phyloP scores from a whole-genome alignment of 2,888 invertebrate genomes.

The Exephanes ischioxanthus region DNA sequence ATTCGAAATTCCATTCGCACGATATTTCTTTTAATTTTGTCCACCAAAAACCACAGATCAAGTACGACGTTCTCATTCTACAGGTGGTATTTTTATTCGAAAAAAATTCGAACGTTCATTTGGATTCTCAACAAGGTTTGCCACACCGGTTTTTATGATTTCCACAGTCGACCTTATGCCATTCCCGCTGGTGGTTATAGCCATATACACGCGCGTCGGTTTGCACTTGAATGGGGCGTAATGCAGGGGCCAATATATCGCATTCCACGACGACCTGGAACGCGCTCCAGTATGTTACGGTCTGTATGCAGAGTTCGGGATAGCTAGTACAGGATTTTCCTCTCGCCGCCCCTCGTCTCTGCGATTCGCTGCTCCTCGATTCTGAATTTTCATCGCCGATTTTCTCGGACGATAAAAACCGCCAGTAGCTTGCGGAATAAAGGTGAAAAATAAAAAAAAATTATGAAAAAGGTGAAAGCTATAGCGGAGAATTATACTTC shows the following conservation, averaged over 20 bases:
- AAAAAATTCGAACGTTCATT: background rate
- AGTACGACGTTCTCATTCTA: too few relatives aligned
- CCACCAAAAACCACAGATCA: too few relatives aligned
- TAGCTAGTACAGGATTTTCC: conserved; percentile 26
- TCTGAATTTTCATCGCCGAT: conserved; percentile 34
- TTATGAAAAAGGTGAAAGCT: conserved; percentile 28
- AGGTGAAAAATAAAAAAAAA: conserved; percentile 5
- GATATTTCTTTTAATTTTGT: too few relatives aligned
- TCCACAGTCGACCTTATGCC: conserved; percentile 5
- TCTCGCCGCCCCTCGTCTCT: conserved; percentile 4
- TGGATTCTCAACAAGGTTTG: background rate
- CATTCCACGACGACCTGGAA: conserved; percentile 42
- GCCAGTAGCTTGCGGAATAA: conserved; percentile 7
- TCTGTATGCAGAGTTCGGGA: conserved; percentile 42
- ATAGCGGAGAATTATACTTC: conserved; percentile 22
- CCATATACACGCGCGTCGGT: conserved; percentile 29
- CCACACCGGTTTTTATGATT: background rate
- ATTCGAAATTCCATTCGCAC: too few relatives aligned
- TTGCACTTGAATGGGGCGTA: conserved; percentile 30
- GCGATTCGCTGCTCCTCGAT: background rate
- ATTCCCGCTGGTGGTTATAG: background rate
- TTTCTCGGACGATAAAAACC: conserved; percentile 37
- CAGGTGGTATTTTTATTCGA: too few relatives aligned
- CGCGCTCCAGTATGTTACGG: conserved; percentile 45
- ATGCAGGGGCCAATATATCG: conserved; percentile 44